Evolutionary conservation across 2,113 vertebrate species (phyloP).

Genomic region (Ammodramus savannarum): DNA sequence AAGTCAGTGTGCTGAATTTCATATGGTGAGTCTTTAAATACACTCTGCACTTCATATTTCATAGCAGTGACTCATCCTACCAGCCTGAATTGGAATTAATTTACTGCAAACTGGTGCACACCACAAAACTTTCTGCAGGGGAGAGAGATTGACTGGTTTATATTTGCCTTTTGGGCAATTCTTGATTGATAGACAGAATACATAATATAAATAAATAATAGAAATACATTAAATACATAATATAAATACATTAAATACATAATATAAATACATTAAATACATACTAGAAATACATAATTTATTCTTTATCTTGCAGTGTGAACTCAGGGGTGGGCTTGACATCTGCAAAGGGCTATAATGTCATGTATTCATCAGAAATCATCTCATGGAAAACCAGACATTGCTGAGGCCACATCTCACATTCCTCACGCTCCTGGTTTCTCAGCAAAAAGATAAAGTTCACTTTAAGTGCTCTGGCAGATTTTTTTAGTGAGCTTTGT

Average conservation of each 20-base stretch:
- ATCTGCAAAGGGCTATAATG: background rate
- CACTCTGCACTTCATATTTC: background rate
- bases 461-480: background rate
- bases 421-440: background rate
- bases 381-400: background rate
- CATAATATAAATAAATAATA: accelerated
- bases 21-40: background rate
- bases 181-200: background rate
- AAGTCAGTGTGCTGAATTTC: background rate
- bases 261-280: background rate
- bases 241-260: background rate
- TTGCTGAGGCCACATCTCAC: background rate
- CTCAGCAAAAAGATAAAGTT: background rate
- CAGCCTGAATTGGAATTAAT: background rate
- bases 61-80: background rate
- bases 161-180: background rate
- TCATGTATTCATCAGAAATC: background rate
- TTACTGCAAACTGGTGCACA: background rate
- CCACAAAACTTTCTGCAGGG: background rate
- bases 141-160: background rate
- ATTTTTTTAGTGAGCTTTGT: background rate
- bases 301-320: background rate
- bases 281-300: background rate
- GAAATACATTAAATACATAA: background rate
- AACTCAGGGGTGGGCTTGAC: background rate